A percentile compares a stretch with the other conserved stretches of the same genome.
These are phyloP conservation scores for Dromius quadrimaculatus DNA, from an alignment of 2,888 invertebrate species.

Conservation along the genomic window DNA sequence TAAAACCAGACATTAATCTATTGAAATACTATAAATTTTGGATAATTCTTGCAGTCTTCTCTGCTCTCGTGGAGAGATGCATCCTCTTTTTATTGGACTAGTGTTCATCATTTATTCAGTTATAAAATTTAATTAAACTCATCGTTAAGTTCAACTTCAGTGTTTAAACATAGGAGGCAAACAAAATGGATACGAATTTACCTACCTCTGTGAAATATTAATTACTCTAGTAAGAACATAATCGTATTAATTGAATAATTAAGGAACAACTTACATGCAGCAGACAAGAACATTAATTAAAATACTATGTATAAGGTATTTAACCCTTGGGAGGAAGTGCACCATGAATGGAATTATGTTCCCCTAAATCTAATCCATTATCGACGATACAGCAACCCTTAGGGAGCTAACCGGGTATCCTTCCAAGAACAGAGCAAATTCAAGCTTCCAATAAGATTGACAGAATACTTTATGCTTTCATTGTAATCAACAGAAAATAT, in stretches of 20 bases:
- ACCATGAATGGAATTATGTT: slow-evolving; percentile 7
- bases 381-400: slow-evolving; percentile 39
- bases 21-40: too few relatives aligned
- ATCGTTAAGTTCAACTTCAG: too few relatives aligned
- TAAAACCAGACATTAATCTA: too few relatives aligned
- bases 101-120: too few relatives aligned
- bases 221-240: slow-evolving; percentile 1
- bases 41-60: too few relatives aligned
- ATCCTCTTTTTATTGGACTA: too few relatives aligned
- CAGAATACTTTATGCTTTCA: neutral
- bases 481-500: neutral
- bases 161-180: too few relatives aligned
- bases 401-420: slow-evolving; percentile 34
- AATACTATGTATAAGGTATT: slow-evolving; percentile 38
- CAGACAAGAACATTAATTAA: slow-evolving; percentile 39
- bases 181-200: slow-evolving; percentile 8
- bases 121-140: too few relatives aligned
- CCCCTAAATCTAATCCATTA: slow-evolving; percentile 41
- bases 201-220: slow-evolving; percentile 9
- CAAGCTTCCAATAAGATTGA: neutral
- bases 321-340: slow-evolving; percentile 20
- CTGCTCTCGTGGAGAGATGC: too few relatives aligned
- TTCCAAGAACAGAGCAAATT: slow-evolving; percentile 15
- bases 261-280: slow-evolving; percentile 33
- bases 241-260: slow-evolving; percentile 38